A percentile compares a stretch with the other conserved stretches of the same genome.
Conservation (phyloP, 2,888 invertebrate genomes). For the Coelopa pilipes region DNA sequence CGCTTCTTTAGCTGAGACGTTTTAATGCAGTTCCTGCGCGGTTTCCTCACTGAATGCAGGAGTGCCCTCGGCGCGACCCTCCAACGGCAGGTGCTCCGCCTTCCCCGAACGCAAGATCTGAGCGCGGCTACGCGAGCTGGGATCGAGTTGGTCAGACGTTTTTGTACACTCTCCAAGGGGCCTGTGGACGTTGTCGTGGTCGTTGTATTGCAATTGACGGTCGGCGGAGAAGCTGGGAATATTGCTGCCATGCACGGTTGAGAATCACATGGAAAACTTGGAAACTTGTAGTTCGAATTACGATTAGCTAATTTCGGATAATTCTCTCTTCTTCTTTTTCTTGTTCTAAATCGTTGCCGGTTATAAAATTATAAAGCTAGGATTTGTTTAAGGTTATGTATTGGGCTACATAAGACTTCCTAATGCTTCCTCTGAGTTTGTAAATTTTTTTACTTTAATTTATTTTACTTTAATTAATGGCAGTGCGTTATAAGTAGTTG, state of each 20-base stretch:
- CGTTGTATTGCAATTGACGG: slow-evolving; percentile 21
- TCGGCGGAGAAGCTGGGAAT: slow-evolving; percentile 16
- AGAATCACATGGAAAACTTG: slow-evolving; percentile 5
- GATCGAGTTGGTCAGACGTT: not conserved
- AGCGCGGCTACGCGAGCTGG: too few species aligned
- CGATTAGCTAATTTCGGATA: too few species aligned
- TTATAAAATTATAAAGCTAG: not conserved
- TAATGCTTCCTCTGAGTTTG: not conserved
- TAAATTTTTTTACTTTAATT: not conserved
- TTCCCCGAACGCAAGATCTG: not conserved
- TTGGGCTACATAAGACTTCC: slow-evolving; percentile 16
- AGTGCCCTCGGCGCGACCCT: not conserved
- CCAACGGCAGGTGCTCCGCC: too few species aligned
- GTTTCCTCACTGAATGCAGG: not conserved
- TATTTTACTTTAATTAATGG: slow-evolving; percentile 19
- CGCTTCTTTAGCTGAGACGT: slow-evolving; percentile 21
- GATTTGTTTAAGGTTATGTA: slow-evolving; percentile 23
- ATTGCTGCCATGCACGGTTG: slow-evolving; percentile 30
- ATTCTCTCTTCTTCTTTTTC: not conserved
- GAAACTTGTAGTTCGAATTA: not conserved
- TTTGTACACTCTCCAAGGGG: slow-evolving; percentile 15
- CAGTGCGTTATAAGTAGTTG: slow-evolving; percentile 29
- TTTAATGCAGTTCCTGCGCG: slow-evolving; percentile 12
- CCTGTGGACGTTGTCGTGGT: not conserved
- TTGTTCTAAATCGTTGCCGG: not conserved